Base-by-base conservation (phyloP, 2,113 vertebrate species). In the Sorex fumeus region DNA sequence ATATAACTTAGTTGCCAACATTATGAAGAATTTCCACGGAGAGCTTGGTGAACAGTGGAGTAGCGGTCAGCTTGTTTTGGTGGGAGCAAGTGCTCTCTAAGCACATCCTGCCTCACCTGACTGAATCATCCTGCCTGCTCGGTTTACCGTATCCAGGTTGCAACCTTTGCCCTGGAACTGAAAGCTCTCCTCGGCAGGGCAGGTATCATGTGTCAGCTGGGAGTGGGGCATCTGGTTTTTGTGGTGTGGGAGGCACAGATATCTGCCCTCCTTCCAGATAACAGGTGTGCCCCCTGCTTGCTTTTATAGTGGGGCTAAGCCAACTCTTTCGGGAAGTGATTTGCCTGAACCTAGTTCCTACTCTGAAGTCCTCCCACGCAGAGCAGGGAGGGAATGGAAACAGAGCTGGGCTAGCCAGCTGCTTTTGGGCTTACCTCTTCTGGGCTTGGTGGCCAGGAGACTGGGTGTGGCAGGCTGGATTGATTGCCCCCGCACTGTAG, bases 371-470 rank as follows among this genome's bases (percentile, higher is more conserved):
- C 70, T 94, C 30, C 78, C 72, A 32, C 5, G 2, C 77, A 25
- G 71, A 84, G 85, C 64, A 21, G 25, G 8, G 88, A 60, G 25
- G 8, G 89, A 60, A 19, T 91, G 96, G 94, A 94, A 96, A 47
- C 82, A 32, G 0, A 72, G 18, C 21, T 0, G 8, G 67, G 32
- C 78, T 21, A 67, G 81, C 23, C 10, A 60, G 70, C 94, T 83
- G 36, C 53, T 94, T 83, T 77, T 36, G 91, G 47, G 91, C 93
- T 57, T 40, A 83, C 90, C 93, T 96, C 70, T 93, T 3, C 92
- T 53, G 53, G 53, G 53, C 91, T 47, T 1, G 90, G 93, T 92
- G 85, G 86, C 81, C 89, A 87, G 80, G 69, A 77, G 1, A 0
- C 50, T 0, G 91, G 91, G 94, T 71, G 70, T 69, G 93, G 92